Percentiles rank a stretch among this genome's conserved stretches.
Conservation (phyloP, 2,797 vertebrate genomes). For the Catharus ustulatus region DNA sequence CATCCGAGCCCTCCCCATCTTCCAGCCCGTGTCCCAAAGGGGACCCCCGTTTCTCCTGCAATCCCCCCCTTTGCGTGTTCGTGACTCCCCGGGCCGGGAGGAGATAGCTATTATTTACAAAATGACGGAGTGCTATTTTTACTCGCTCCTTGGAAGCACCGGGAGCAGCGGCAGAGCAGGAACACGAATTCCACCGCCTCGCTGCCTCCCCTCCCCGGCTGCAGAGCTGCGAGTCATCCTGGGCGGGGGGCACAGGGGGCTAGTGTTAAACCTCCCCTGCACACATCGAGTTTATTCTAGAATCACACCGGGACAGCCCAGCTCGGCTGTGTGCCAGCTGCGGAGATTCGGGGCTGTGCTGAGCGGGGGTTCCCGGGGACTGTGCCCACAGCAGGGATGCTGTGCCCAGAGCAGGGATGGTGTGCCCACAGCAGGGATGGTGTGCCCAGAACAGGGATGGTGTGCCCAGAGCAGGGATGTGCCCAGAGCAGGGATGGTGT, state of each 20-base stretch:
- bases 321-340: fast-evolving
- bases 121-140: constrained; percentile 68
- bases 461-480: not conserved
- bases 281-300: not conserved
- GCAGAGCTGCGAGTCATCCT: not conserved
- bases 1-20: not conserved
- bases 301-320: not conserved
- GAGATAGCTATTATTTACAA: constrained; percentile 60
- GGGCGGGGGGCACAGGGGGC: not conserved
- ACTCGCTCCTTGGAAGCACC: constrained; percentile 45
- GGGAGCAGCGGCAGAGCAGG: constrained; percentile 17
- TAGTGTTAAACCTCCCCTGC: not conserved
- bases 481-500: not conserved
- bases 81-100: not conserved
- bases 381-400: not conserved
- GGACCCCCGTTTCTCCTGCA: not conserved
- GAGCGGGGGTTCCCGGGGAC: not conserved
- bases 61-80: not conserved
- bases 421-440: not conserved
- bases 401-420: not conserved
- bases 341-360: fast-evolving
- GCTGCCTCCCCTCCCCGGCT: not conserved
- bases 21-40: not conserved
- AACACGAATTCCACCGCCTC: constrained; percentile 18
- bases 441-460: not conserved